Base-by-base conservation (phyloP, 2,113 vertebrate genomes). In the Urocynchramus pylzowi region DNA sequence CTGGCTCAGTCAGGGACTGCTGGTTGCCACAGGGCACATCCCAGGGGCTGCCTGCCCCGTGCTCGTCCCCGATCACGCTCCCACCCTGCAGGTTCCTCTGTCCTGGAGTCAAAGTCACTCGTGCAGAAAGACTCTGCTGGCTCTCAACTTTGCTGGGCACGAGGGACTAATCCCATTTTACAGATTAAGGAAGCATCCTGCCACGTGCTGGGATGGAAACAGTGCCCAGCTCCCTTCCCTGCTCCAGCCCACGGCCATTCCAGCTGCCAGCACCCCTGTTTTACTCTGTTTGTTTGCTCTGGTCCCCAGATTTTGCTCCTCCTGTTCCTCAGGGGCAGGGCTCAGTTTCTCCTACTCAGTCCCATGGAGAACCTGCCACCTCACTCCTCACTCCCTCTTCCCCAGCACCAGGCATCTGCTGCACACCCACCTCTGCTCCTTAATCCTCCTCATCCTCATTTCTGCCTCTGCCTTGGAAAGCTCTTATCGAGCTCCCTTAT, bases 21-120 rank as follows among this genome's bases (percentile, higher is more conserved):
- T 3, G 7, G 67, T 39, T 47, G 44, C 73, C 61, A 3, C 2
- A 2, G 65, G 56, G 30, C 2, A n/a, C 50, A 24, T 16, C 31
- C 68, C 11, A 0, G 44, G 59, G n/a, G 39, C 26, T 33, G 68
- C 75, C 47, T 0, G 0, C 11, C 56, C 61, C 26, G 0, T 0
- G 30, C 63, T 65, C 41, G 15, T 19, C 65, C 52, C 31, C 0
- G 0, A 6, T 39, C 47, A 7, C 0, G 1, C 44, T 80, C 17
- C 74, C 56, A 28, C 19, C 41, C 65, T 6, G 30, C 49, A 26
- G 37, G 5, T 26, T 20, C 65, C 52, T 65, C 30, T 45, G 71
- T 59, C 39, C 75, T 39, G 5, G 37, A 44, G 37, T 17, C 70
- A 26, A 47, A 69, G 71, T 6, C 26, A 1, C n/a, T 24, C 5